Conservation (phyloP, 2,113 vertebrate species). For the Charadrius vociferus region DNA sequence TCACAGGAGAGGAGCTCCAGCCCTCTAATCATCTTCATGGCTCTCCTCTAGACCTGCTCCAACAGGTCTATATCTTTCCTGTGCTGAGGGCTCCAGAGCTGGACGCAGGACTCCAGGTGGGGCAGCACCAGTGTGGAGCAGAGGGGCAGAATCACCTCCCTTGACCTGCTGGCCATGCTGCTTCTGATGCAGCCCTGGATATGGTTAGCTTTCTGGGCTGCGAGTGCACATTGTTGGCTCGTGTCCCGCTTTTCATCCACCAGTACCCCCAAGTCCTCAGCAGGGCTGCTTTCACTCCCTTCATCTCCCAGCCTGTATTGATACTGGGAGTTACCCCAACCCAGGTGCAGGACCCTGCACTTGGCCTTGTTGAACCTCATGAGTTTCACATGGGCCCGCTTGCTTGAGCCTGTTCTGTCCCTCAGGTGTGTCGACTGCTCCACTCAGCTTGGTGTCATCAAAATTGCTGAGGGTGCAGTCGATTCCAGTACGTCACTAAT, state of each 20-base stretch:
- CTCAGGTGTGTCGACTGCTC: not conserved
- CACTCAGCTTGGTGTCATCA: not conserved
- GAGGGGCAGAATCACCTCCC: not conserved
- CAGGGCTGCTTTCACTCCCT: not conserved
- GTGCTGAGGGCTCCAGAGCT: not conserved
- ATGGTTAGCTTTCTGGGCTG: not conserved
- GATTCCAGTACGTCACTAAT: not conserved
- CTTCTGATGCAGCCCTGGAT: not conserved
- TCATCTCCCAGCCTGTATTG: not conserved
- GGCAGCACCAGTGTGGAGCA: not conserved
- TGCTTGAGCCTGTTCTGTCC: not conserved
- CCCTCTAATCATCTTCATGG: not conserved
- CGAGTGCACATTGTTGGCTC: not conserved
- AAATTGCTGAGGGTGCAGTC: not conserved
- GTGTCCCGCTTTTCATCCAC: not conserved
- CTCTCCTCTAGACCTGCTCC: not conserved
- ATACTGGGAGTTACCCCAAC: not conserved
- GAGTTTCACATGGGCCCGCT: not conserved
- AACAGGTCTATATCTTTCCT: not conserved
- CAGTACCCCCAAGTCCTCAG: not conserved
- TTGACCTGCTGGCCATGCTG: not conserved
- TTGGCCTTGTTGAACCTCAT: not conserved
- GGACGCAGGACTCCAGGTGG: not conserved
- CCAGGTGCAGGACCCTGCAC: not conserved
- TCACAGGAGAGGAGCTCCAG: not conserved